phyloP scores from a whole-genome alignment of 1,140 invertebrate species.

The Centruroides vittatus region DNA sequence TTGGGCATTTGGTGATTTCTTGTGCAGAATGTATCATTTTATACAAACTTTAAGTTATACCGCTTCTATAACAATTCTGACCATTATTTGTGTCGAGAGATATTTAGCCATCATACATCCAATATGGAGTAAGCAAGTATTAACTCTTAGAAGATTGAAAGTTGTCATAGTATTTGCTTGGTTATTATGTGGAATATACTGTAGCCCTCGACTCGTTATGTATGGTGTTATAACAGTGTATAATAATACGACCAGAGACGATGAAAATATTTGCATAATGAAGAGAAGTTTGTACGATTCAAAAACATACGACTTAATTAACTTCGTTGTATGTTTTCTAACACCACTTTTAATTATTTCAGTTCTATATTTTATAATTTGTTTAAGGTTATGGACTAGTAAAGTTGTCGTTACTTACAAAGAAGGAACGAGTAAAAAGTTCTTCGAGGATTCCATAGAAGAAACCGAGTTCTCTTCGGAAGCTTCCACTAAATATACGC shows the following conservation, averaged over 20 bases:
- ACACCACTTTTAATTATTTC: conserved; percentile 55
- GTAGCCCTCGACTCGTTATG: conserved; percentile 47
- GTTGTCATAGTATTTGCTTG: conserved; percentile 56
- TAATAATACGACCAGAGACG: conserved; percentile 6
- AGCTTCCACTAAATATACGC: background rate
- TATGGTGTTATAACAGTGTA: conserved; percentile 19
- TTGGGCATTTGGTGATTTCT: conserved; percentile 60
- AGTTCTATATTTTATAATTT: conserved; percentile 54
- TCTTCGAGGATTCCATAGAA: background rate
- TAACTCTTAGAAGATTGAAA: conserved; percentile 28
- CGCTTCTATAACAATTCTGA: conserved; percentile 61
- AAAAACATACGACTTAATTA: conserved; percentile 54
- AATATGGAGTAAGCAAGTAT: conserved; percentile 51
- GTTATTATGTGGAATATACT: conserved; percentile 57
- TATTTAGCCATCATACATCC: conserved; percentile 70
- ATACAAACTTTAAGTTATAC: conserved; percentile 62
- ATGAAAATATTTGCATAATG: conserved; percentile 54
- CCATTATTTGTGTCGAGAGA: conserved; percentile 64
- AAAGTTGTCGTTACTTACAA: background rate
- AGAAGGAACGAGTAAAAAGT: background rate
- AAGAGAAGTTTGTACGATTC: conserved; percentile 55
- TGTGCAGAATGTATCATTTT: conserved; percentile 73
- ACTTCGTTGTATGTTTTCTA: conserved; percentile 56
- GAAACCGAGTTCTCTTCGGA: background rate
- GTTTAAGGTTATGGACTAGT: conserved; percentile 46